A percentile compares a stretch with the other conserved stretches of the same genome.
Conservation (phyloP, 2,797 vertebrate species). For the Thamnophis elegans region DNA sequence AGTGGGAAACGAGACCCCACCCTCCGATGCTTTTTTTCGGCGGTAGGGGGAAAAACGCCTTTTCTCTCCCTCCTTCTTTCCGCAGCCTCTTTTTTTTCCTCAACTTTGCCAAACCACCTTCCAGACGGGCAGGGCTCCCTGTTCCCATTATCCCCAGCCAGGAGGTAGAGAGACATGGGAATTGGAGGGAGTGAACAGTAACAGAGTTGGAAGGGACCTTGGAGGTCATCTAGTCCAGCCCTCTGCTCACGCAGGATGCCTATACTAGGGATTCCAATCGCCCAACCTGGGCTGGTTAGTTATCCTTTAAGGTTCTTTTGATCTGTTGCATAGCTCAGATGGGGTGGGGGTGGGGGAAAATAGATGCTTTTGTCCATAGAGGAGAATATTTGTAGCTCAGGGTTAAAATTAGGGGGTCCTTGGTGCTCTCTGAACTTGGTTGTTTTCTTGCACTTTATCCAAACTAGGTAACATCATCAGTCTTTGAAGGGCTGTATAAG, state of each 20-base stretch:
- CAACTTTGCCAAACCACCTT: not conserved
- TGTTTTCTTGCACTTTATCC: not conserved
- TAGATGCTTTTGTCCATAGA: not conserved
- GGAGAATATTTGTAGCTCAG: not conserved
- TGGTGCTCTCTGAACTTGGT: not conserved
- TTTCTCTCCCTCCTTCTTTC: too few species aligned
- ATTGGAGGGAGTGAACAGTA: not conserved
- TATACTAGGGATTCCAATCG: too few species aligned
- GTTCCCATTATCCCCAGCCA: not conserved
- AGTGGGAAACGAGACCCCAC: not conserved
- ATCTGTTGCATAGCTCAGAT: not conserved
- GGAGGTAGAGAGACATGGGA: not conserved
- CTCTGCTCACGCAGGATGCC: too few species aligned
- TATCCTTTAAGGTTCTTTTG: not conserved
- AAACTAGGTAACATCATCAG: not conserved
- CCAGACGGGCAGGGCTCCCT: not conserved
- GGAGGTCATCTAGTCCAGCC: too few species aligned
- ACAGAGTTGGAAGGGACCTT: too few species aligned
- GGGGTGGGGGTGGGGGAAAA: not conserved
- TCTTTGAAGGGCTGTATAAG: not conserved
- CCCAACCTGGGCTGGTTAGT: not conserved
- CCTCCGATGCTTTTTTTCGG: not conserved
- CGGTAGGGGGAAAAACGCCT: not conserved
- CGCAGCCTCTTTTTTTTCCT: too few species aligned
- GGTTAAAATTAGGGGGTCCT: not conserved